Percentiles rank a stretch among this genome's conserved stretches.
phyloP scores from a whole-genome alignment of 2,888 invertebrate genomes.

The Cephus runcator region DNA sequence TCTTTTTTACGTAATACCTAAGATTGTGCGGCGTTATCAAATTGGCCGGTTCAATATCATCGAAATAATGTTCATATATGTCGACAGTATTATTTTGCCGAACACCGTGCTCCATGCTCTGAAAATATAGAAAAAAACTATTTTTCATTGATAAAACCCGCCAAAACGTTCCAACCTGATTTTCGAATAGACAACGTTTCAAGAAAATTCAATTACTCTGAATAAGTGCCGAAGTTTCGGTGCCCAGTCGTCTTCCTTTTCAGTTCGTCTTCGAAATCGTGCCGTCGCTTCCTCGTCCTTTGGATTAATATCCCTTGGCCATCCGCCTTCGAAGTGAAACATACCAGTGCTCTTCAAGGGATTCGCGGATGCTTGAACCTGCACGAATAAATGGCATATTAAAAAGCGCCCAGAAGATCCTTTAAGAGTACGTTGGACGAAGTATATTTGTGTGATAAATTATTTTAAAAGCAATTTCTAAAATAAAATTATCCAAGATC shows the following conservation, averaged over 20 bases:
- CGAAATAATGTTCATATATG: slow-evolving; percentile 89
- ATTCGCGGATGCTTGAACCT: slow-evolving; percentile 68
- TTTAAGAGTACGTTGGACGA: too few species aligned
- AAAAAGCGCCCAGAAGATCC: too few species aligned
- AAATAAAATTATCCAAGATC: too few species aligned
- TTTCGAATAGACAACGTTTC: not conserved
- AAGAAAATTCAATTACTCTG: not conserved
- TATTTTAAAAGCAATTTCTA: too few species aligned
- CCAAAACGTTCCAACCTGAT: too few species aligned
- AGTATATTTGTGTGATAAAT: too few species aligned
- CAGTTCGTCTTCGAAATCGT: slow-evolving; percentile 77
- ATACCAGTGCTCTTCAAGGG: slow-evolving; percentile 74
- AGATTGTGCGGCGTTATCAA: slow-evolving; percentile 73
- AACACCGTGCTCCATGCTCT: slow-evolving; percentile 89
- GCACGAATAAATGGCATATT: too few species aligned
- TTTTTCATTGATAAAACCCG: too few species aligned
- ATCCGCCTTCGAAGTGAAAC: slow-evolving; percentile 92
- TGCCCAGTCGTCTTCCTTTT: slow-evolving; percentile 78
- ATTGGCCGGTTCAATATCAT: slow-evolving; percentile 76
- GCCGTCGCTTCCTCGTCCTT: slow-evolving; percentile 81
- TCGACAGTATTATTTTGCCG: slow-evolving; percentile 92
- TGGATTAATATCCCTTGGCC: slow-evolving; percentile 92
- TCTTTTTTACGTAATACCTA: slow-evolving; percentile 7
- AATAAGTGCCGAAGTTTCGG: slow-evolving; percentile 63
- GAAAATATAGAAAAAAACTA: slow-evolving; percentile 31